Base-by-base conservation (phyloP, 2,113 vertebrate genomes). In the Cheilinus undulatus region DNA sequence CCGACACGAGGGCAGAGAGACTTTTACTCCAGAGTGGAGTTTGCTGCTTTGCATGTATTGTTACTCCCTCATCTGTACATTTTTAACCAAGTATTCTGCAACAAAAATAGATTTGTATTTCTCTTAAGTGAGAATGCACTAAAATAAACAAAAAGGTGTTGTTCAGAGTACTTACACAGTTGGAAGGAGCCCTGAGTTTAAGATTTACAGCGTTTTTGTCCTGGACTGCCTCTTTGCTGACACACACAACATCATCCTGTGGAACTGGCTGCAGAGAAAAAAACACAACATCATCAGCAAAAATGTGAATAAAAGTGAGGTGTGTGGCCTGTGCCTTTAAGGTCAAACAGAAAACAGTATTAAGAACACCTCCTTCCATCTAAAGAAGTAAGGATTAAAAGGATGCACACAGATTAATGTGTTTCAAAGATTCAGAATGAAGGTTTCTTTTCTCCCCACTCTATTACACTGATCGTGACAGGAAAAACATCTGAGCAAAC, bases 111-210 rank as follows among this genome's bases (percentile, higher is more conserved):
- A 34, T 34, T 34, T 10, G 7, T 32, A 10, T 34, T 34, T 34
- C 1, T 34, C 32, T 10, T 11, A 34, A 34, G 8, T 11, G 11
- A 34, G 32, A 7, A 46, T 11, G 1, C 2, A 24, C 23, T 32
- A 26, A 42, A 5, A 43, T 53, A 14, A 7, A 24, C 3, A 53
- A 30, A 1, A 8, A 17, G 19, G 4, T 28, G 45, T 22, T n/a
- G 61, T 59, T 73, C 38, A 76, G 38, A 59, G n/a, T n/a, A 89
- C 93, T 92, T 84, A 94, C 93, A 80, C 93, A 94, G 53, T 1
- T 88, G 76, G 92, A 90, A 5, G 64, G 11, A 5, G 50, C 38
- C 45, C 84, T 90, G 43, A 94, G 90, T 61, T 86, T 90, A 40
- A 94, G 86, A 54, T 9, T 88, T 73, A 94, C 85, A 12, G 88